Conservation (phyloP, 2,113 vertebrate genomes). For the Phainopepla nitens region DNA sequence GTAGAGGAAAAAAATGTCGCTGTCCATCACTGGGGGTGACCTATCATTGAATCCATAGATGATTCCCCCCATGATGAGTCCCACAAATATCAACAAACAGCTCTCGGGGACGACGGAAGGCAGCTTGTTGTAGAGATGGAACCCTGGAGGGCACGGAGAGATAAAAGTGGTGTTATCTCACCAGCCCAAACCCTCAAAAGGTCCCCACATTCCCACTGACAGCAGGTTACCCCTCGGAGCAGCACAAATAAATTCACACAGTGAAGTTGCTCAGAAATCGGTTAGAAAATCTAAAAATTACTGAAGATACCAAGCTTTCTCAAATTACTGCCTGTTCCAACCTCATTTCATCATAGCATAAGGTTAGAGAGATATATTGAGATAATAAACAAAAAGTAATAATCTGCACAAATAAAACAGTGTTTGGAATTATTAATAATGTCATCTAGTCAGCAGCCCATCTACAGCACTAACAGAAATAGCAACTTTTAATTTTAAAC, state of each 20-base stretch:
- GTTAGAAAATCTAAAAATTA: not conserved
- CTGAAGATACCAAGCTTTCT: not conserved
- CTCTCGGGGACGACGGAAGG: conserved; percentile 80
- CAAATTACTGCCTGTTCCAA: not conserved
- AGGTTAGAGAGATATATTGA: not conserved
- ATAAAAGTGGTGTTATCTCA: not conserved
- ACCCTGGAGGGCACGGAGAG: conserved; percentile 51
- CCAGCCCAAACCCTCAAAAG: not conserved
- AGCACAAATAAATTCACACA: not conserved
- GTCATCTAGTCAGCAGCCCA: not conserved
- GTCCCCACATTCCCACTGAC: not conserved
- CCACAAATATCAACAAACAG: conserved; percentile 82
- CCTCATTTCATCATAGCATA: not conserved
- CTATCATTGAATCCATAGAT: conserved; percentile 77
- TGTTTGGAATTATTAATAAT: not conserved
- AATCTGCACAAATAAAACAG: not conserved
- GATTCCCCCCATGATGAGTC: conserved; percentile 80
- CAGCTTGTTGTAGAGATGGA: conserved; percentile 80
- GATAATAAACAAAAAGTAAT: not conserved
- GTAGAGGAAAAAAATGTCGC: conserved; percentile 83
- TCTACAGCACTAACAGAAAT: not conserved
- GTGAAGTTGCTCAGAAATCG: not conserved
- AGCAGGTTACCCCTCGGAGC: not conserved
- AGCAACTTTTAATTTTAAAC: not conserved
- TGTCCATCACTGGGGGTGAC: conserved; percentile 76